Evolutionary conservation across 2,113 vertebrate species (phyloP).

Genomic region (Ornithorhynchus anatinus): DNA sequence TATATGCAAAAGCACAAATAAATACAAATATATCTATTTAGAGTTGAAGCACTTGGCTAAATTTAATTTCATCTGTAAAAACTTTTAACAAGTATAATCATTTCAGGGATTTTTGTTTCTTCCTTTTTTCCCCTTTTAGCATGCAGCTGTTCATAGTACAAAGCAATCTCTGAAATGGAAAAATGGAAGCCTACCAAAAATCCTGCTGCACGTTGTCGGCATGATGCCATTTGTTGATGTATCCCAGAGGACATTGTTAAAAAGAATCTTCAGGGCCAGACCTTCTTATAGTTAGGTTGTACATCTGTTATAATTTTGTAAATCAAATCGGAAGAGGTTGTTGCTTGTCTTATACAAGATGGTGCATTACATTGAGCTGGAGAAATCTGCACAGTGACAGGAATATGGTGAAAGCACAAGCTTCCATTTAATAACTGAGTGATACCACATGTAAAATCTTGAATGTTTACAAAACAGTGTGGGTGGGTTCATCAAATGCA

Average conservation of each 20-base stretch:
- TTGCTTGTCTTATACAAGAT: slow-evolving; percentile 25
- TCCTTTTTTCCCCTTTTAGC: not conserved
- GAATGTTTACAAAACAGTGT: slow-evolving; percentile 63
- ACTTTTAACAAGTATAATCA: not conserved
- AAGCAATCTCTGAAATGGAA: not conserved
- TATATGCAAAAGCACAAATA: too few relatives aligned
- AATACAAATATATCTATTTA: not conserved
- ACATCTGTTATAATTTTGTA: slow-evolving; percentile 20
- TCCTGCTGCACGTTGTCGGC: not conserved
- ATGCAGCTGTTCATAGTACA: not conserved
- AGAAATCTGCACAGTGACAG: slow-evolving; percentile 31
- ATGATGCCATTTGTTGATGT: not conserved
- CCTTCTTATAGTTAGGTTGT: not conserved
- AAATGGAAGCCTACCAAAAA: not conserved
- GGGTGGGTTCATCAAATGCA: slow-evolving; percentile 60
- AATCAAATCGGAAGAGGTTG: not conserved
- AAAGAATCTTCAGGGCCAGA: not conserved
- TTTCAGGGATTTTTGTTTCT: not conserved
- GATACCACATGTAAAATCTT: slow-evolving; percentile 62
- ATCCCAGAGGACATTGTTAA: slow-evolving; percentile 3
- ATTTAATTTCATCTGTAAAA: not conserved
- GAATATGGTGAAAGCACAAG: slow-evolving; percentile 26
- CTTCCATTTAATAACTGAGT: slow-evolving; percentile 62
- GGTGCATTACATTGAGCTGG: not conserved
- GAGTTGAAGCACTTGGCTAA: not conserved